A percentile compares a stretch with the other conserved stretches of the same genome.
Evolutionary conservation across 2,888 invertebrate species (phyloP).

Genomic region (Eupithecia subumbrata): DNA sequence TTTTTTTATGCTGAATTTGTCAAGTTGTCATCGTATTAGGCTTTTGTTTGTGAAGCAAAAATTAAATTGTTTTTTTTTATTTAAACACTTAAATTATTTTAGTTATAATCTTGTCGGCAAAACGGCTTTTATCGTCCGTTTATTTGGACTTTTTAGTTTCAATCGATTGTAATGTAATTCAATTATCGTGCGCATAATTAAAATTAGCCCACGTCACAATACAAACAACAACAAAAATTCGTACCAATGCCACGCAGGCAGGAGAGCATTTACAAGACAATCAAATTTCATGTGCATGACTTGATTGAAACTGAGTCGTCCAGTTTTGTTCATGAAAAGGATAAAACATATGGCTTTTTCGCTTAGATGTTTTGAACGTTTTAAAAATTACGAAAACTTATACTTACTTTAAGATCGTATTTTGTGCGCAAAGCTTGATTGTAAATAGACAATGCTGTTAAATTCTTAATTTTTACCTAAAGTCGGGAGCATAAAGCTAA

Average conservation of each 20-base stretch:
- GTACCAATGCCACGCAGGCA: background rate
- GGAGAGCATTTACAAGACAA: background rate
- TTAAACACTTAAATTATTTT: constrained; percentile 33
- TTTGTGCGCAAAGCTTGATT: constrained; percentile 72
- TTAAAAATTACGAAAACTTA: constrained; percentile 49
- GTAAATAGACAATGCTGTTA: constrained; percentile 71
- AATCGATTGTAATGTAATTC: constrained; percentile 12
- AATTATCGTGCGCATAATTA: background rate
- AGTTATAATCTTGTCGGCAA: constrained; percentile 37
- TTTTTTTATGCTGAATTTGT: constrained; percentile 18
- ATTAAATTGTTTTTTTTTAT: constrained; percentile 33
- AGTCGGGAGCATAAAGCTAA: constrained; percentile 16
- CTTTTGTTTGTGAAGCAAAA: constrained; percentile 35
- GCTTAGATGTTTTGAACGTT: constrained; percentile 56
- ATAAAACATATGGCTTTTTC: constrained; percentile 56
- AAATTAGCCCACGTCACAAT: background rate
- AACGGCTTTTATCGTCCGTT: constrained; percentile 23
- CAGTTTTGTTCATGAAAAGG: constrained; percentile 56
- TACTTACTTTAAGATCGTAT: constrained; percentile 53
- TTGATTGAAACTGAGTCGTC: constrained; percentile 24
- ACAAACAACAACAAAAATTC: background rate
- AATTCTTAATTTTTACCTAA: constrained; percentile 48
- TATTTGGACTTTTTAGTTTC: constrained; percentile 26
- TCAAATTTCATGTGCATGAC: constrained; percentile 5
- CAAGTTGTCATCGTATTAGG: constrained; percentile 26